Percentiles rank a stretch among this genome's conserved stretches.
These are phyloP conservation scores for Brachionus plicatilis DNA, from an alignment of 1,140 invertebrate species.

Conservation along the genomic window DNA sequence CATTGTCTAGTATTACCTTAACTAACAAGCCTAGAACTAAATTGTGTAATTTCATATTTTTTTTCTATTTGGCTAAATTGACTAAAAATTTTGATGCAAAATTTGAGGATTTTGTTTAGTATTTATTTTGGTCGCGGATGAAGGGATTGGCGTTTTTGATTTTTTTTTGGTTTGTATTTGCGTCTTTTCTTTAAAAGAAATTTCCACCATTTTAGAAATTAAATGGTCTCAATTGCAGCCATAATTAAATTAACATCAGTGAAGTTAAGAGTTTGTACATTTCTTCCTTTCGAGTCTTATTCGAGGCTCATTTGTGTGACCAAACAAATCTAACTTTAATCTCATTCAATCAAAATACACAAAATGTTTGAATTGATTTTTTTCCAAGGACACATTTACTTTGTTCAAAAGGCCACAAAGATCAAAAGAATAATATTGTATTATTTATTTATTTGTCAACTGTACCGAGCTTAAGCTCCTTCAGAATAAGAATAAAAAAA, in stretches of 20 bases:
- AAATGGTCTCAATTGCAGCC: background rate
- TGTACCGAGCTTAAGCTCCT: too few species aligned
- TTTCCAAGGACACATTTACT: too few species aligned
- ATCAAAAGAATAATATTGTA: too few species aligned
- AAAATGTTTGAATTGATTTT: too few species aligned
- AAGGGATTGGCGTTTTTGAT: background rate
- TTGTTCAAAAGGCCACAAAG: too few species aligned
- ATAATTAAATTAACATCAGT: background rate
- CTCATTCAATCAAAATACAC: too few species aligned
- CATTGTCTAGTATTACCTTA: background rate
- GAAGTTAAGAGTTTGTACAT: background rate
- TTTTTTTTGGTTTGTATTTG: background rate
- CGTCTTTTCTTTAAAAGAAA: background rate
- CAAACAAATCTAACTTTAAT: too few species aligned
- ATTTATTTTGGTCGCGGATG: background rate
- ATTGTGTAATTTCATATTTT: background rate
- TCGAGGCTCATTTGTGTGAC: background rate
- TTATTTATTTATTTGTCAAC: too few species aligned
- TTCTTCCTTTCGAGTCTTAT: background rate
- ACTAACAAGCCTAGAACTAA: background rate
- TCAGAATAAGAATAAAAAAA: too few species aligned
- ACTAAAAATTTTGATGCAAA: background rate
- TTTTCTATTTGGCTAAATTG: background rate
- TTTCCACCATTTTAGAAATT: background rate
- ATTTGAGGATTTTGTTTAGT: background rate